phyloP scores from a whole-genome alignment of 64 coral and sea anemone genomes.

The Cladopsammia gracilis region DNA sequence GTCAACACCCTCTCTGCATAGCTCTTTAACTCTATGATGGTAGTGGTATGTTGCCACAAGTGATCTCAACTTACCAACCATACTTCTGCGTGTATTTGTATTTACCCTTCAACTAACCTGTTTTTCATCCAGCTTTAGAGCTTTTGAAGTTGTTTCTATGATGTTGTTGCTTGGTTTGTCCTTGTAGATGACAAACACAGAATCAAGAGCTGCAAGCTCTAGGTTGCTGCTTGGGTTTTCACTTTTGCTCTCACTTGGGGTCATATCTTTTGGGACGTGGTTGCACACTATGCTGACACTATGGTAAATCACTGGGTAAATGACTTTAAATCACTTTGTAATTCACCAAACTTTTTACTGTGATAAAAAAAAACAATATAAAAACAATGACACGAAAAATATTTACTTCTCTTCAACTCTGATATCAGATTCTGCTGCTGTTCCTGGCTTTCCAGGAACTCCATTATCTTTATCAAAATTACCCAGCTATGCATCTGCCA shows the following conservation, averaged over 20 bases:
- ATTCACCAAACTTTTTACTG: too few relatives aligned
- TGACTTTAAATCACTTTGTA: too few relatives aligned
- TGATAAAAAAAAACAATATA: too few relatives aligned
- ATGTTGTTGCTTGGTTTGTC: not conserved
- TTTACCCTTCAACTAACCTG: too few relatives aligned
- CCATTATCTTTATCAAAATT: too few relatives aligned
- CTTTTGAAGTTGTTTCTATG: not conserved
- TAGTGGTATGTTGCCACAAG: conserved; percentile 56
- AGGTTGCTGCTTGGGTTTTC: not conserved
- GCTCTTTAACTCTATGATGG: not conserved
- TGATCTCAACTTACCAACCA: conserved; percentile 56
- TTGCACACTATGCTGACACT: not conserved
- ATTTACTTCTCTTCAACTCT: too few relatives aligned
- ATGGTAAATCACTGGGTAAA: not conserved
- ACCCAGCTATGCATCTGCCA: too few relatives aligned
- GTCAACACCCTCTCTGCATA: conserved; percentile 3
- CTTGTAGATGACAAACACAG: not conserved
- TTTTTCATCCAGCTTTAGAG: not conserved
- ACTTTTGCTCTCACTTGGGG: not conserved
- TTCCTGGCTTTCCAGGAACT: too few relatives aligned
- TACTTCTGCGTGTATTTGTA: conserved; percentile 34
- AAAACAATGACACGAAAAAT: too few relatives aligned
- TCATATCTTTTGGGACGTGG: not conserved
- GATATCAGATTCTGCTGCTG: too few relatives aligned
- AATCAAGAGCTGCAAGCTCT: not conserved